Conservation (phyloP, 2,797 vertebrate genomes). For the Lates japonicus region DNA sequence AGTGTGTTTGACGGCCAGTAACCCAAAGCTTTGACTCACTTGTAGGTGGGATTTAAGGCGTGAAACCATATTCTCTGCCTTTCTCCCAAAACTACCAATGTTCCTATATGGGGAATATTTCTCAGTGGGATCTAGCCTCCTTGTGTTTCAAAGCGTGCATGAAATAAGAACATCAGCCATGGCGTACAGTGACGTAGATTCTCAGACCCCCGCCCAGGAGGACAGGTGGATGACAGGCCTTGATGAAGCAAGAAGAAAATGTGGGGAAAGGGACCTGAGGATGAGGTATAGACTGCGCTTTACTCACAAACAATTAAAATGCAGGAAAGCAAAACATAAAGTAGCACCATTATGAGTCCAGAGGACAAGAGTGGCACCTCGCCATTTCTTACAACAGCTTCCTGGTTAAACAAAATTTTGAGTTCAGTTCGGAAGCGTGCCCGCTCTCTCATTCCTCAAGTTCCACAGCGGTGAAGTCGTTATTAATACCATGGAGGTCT, state of each 20-base stretch:
- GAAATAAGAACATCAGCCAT: constrained; percentile 36
- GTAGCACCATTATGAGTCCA: constrained; percentile 11
- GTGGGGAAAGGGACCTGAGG: constrained; percentile 5
- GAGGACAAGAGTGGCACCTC: constrained; percentile 33
- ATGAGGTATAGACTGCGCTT: constrained; percentile 38
- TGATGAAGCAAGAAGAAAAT: constrained; percentile 34
- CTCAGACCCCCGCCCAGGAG: constrained; percentile 43
- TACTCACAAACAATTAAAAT: constrained; percentile 34
- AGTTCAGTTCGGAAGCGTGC: constrained; percentile 26
- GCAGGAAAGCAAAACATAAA: constrained; percentile 48
- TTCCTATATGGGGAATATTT: constrained; percentile 8
- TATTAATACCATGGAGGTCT: constrained; percentile 48
- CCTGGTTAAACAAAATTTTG: constrained; percentile 21
- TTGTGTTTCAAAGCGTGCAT: constrained; percentile 46
- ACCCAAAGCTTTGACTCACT: constrained; percentile 3
- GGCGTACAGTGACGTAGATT: constrained; percentile 51
- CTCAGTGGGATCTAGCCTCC: constrained; percentile 39
- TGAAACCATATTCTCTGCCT: constrained; percentile 6
- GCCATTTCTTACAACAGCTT: constrained; percentile 40
- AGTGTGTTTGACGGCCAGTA: background rate
- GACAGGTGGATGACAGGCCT: constrained; percentile 38
- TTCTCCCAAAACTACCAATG: constrained; percentile 9
- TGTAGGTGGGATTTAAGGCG: constrained; percentile 6
- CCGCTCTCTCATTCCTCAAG: constrained; percentile 47
- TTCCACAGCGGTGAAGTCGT: constrained; percentile 56